These are phyloP conservation scores for Cancer borealis DNA, from an alignment of 2,888 invertebrate species.

Conservation along the genomic window DNA sequence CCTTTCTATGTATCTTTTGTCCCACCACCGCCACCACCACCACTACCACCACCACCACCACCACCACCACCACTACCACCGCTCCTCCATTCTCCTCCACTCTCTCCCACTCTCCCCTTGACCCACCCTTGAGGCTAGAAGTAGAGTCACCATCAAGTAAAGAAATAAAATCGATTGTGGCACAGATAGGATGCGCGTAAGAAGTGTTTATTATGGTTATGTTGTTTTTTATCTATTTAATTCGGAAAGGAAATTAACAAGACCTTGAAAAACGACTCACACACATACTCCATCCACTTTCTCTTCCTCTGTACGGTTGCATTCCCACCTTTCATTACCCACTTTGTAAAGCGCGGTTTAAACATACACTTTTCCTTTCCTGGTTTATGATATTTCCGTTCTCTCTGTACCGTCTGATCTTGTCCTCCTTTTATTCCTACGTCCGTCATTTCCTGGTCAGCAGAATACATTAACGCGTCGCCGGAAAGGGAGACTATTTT, in stretches of 20 bases:
- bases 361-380: not conserved
- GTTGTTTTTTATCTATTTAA: not conserved
- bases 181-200: not conserved
- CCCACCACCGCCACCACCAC: not conserved
- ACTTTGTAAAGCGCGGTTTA: too few species aligned
- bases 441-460: not conserved
- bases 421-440: not conserved
- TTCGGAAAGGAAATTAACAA: not conserved
- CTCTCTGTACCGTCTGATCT: not conserved
- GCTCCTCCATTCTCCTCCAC: not conserved
- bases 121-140: not conserved
- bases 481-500: not conserved
- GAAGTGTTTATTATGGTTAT: not conserved
- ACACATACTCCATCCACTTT: too few species aligned
- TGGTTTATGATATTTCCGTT: not conserved
- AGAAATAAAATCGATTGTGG: not conserved
- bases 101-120: not conserved
- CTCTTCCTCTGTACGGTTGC: not conserved
- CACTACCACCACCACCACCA: not conserved
- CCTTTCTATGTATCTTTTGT: not conserved
- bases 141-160: conserved; percentile 4
- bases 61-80: not conserved
- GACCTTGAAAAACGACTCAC: too few species aligned
- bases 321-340: not conserved
- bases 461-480: not conserved